phyloP scores from a whole-genome alignment of 1,140 invertebrate genomes.

The Physella acuta region DNA sequence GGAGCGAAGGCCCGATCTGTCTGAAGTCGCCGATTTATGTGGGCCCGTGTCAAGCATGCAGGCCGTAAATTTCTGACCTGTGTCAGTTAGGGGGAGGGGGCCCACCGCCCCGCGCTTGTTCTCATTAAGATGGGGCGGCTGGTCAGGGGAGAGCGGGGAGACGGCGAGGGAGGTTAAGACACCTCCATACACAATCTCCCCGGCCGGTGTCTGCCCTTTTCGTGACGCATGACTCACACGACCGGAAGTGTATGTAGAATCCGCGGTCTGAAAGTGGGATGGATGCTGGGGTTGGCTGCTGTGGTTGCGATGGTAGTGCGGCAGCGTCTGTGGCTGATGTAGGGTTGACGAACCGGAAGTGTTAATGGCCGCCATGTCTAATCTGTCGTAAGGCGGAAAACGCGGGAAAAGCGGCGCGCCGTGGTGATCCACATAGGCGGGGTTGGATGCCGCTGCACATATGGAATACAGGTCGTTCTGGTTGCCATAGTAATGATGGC shows the following conservation, averaged over 20 bases:
- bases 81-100: not conserved
- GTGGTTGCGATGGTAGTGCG: not conserved
- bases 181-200: not conserved
- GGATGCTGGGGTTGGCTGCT: not conserved
- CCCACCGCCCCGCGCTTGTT: not conserved
- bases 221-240: not conserved
- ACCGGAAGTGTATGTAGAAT: too few relatives aligned
- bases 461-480: not conserved
- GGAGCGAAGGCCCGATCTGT: not conserved
- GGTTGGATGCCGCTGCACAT: too few relatives aligned
- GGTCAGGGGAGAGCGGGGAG: not conserved
- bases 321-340: not conserved
- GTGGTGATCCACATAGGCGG: not conserved
- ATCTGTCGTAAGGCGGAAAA: not conserved
- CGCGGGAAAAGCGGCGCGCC: not conserved
- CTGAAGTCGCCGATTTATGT: not conserved
- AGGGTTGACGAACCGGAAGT: not conserved
- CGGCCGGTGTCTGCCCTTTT: not conserved
- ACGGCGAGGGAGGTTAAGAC: not conserved
- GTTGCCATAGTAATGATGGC: not conserved
- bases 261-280: not conserved
- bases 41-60: not conserved
- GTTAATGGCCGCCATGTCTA: not conserved
- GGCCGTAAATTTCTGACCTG: not conserved
- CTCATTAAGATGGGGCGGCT: not conserved